These are phyloP conservation scores for Tridacna gigas DNA, from an alignment of 2,888 invertebrate species.

Conservation along the genomic window DNA sequence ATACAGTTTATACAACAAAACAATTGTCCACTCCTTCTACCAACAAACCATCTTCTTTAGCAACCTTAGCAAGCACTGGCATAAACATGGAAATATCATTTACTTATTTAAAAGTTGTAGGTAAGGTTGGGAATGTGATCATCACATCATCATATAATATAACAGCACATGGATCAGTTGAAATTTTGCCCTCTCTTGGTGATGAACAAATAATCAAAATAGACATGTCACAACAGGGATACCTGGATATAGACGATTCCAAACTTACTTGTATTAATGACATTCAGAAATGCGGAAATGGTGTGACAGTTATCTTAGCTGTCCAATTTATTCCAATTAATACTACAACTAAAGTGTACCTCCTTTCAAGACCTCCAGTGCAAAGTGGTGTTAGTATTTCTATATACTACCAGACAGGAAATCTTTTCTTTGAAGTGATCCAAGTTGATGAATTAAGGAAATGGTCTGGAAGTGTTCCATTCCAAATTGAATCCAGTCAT, in stretches of 20 bases:
- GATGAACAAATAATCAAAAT: conserved; percentile 7
- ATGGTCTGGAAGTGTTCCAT: not conserved
- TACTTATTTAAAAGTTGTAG: not conserved
- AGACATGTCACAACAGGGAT: not conserved
- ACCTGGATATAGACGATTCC: not conserved
- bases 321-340: not conserved
- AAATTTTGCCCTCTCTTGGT: not conserved
- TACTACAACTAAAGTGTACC: not conserved
- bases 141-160: conserved; percentile 6
- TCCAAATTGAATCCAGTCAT: not conserved
- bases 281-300: not conserved
- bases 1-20: conserved; percentile 10
- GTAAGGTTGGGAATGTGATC: not conserved
- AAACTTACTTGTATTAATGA: not conserved
- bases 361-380: not conserved
- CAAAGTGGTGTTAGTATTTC: not conserved
- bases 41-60: not conserved
- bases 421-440: not conserved
- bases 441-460: not conserved
- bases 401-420: not conserved
- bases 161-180: conserved; percentile 14
- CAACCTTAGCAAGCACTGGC: not conserved
- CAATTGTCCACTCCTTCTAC: not conserved
- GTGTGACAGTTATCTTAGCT: not conserved
- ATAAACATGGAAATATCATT: not conserved